These are phyloP conservation scores for Bos taurus DNA, from an alignment of 2,113 vertebrate genomes.

Conservation along the genomic window DNA sequence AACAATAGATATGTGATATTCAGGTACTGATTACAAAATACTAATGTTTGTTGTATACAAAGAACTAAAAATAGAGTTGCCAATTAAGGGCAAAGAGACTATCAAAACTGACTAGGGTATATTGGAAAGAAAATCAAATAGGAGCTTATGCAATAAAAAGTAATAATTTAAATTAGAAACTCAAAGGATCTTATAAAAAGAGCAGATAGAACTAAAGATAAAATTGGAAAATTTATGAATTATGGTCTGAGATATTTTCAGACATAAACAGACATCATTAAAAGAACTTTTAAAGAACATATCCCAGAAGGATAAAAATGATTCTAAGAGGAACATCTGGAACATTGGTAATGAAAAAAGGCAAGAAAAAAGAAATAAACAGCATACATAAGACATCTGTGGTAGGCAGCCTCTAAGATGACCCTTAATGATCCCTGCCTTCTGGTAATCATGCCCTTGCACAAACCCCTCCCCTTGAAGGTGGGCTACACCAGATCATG, in stretches of 20 bases:
- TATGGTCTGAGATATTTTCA: neutral
- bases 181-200: neutral
- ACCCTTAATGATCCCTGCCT: neutral
- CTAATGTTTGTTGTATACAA: neutral
- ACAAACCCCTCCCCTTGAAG: neutral
- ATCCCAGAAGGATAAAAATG: conserved; percentile 1
- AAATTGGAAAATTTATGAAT: conserved; percentile 14
- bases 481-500: neutral
- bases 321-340: neutral
- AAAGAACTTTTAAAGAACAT: conserved; percentile 10
- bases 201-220: neutral
- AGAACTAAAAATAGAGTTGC: neutral
- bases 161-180: neutral
- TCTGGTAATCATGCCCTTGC: neutral
- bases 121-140: neutral
- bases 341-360: neutral
- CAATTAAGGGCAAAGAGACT: neutral
- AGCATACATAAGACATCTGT: neutral
- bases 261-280: neutral
- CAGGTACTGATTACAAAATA: neutral
- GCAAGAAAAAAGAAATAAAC: conserved; percentile 6
- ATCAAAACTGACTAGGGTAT: neutral
- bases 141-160: neutral
- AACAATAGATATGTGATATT: neutral
- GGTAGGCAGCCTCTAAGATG: neutral